Evolutionary conservation across 2,797 vertebrate genomes (phyloP).

Genomic region (Poecilia picta): DNA sequence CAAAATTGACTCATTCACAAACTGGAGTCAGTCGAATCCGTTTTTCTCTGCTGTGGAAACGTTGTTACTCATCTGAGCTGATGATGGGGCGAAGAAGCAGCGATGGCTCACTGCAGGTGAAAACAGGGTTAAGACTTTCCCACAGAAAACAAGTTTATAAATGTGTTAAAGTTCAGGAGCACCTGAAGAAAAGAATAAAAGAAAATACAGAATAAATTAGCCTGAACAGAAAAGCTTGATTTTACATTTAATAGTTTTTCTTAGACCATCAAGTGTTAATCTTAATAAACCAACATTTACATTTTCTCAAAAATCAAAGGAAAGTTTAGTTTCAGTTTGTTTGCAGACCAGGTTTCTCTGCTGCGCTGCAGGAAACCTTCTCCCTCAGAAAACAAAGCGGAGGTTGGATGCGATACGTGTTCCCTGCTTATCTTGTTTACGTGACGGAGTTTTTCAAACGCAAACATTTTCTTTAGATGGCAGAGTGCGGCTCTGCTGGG

Average conservation of each 20-base stretch:
- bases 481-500: slow-evolving; percentile 74
- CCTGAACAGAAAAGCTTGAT: background rate
- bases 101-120: background rate
- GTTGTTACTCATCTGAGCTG: background rate
- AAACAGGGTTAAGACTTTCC: background rate
- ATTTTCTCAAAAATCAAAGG: background rate
- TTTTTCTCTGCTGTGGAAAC: background rate
- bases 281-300: background rate
- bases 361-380: slow-evolving; percentile 52
- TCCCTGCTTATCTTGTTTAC: slow-evolving; percentile 82
- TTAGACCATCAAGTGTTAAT: background rate
- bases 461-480: slow-evolving; percentile 88
- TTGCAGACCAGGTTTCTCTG: background rate
- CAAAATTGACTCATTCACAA: background rate
- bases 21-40: background rate
- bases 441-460: slow-evolving; percentile 83
- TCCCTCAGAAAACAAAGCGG: slow-evolving; percentile 76
- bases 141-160: background rate
- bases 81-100: background rate
- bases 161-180: background rate
- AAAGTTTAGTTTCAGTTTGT: background rate
- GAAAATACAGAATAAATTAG: background rate
- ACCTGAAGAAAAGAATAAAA: background rate
- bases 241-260: background rate
- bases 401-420: slow-evolving; percentile 63